These are phyloP conservation scores for Macaca mulatta DNA, from an alignment of 2,113 vertebrate species.

Conservation along the genomic window DNA sequence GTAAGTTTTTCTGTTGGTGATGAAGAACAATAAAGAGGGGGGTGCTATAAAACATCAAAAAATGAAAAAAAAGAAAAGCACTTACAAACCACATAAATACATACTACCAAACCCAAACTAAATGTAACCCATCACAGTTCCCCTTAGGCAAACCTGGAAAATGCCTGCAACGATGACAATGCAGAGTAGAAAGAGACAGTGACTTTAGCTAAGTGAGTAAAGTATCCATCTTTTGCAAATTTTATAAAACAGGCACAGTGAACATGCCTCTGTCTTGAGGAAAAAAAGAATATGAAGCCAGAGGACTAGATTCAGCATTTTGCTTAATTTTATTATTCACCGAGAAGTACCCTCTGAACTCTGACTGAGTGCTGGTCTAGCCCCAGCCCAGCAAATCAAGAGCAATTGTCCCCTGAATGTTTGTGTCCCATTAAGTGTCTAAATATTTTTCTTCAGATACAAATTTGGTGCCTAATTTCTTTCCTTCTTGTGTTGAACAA, in stretches of 20 bases:
- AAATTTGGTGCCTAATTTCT: background rate
- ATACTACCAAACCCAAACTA: background rate
- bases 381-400: background rate
- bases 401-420: background rate
- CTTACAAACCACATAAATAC: background rate
- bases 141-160: background rate
- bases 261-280: background rate
- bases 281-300: background rate
- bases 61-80: background rate
- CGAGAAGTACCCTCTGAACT: background rate
- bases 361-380: background rate
- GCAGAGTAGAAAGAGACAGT: background rate
- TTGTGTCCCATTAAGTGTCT: background rate
- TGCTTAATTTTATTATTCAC: background rate
- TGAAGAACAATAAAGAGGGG: background rate
- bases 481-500: background rate
- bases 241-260: background rate
- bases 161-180: background rate
- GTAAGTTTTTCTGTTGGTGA: background rate
- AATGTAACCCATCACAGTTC: background rate
- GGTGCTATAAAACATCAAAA: background rate
- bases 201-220: background rate
- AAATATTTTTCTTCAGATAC: slow-evolving; percentile 1
- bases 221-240: background rate
- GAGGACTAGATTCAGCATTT: background rate